phyloP scores from a whole-genome alignment of 2,888 invertebrate genomes.

The Rotaria magnacalcarata region DNA sequence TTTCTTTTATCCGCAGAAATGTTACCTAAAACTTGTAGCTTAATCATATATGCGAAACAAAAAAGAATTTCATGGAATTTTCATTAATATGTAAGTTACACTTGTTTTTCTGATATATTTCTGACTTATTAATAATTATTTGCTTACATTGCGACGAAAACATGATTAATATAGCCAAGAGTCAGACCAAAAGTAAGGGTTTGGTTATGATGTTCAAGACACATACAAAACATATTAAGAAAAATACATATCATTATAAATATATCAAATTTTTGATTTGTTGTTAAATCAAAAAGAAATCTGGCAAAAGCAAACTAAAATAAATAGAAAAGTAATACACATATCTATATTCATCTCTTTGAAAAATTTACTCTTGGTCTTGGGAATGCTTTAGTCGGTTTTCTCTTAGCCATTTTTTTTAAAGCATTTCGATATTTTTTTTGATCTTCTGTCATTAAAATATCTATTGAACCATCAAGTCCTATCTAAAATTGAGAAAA shows the following conservation, averaged over 20 bases:
- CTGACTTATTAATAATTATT: too few species aligned
- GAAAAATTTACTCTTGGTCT: conserved; percentile 74
- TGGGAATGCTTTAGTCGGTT: conserved; percentile 94
- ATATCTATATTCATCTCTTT: neutral
- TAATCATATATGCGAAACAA: too few species aligned
- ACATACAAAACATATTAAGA: conserved; percentile 96
- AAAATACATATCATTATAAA: conserved; percentile 98
- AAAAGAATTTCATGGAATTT: too few species aligned
- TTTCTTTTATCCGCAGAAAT: too few species aligned
- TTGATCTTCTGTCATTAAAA: conserved; percentile 98
- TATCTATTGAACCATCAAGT: conserved; percentile 66
- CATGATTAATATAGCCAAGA: conserved; percentile 85
- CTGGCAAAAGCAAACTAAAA: conserved; percentile 36
- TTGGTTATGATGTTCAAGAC: conserved; percentile 90
- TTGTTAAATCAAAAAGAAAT: conserved; percentile 91
- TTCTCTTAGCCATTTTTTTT: conserved; percentile 98
- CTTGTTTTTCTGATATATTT: too few species aligned
- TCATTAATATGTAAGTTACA: too few species aligned
- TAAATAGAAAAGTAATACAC: too few species aligned
- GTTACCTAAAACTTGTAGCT: too few species aligned
- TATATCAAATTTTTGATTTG: conserved; percentile 98
- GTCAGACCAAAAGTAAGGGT: conserved; percentile 64
- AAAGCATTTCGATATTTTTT: conserved; percentile 66
- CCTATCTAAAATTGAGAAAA: neutral
- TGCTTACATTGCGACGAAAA: conserved; percentile 84